These are phyloP conservation scores for Polia nebulosa DNA, from an alignment of 2,888 invertebrate species.

Conservation along the genomic window DNA sequence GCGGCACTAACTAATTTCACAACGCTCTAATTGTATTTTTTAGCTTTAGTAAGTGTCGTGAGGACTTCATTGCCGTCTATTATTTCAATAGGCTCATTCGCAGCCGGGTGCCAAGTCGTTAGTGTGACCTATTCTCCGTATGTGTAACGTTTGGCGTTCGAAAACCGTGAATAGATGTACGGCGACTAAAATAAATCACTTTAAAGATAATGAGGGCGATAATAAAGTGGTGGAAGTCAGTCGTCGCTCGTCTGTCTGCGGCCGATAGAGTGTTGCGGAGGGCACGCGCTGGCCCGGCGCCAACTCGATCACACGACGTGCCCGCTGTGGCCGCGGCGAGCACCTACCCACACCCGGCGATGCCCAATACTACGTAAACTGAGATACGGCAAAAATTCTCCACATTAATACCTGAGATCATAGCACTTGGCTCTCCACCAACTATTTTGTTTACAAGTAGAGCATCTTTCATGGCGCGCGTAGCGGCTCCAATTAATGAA, in stretches of 20 bases:
- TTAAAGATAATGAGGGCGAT: slow-evolving; percentile 89
- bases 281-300: slow-evolving; percentile 79
- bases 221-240: slow-evolving; percentile 87
- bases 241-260: slow-evolving; percentile 84
- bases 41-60: slow-evolving; percentile 76
- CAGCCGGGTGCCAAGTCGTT: slow-evolving; percentile 83
- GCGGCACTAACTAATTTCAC: slow-evolving; percentile 80
- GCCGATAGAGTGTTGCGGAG: slow-evolving; percentile 79
- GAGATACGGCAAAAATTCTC: slow-evolving; percentile 72
- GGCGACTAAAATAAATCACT: slow-evolving; percentile 88
- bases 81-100: slow-evolving; percentile 81
- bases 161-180: slow-evolving; percentile 79
- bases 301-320: slow-evolving; percentile 82
- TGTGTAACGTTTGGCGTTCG: slow-evolving; percentile 82
- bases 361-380: slow-evolving; percentile 73
- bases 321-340: slow-evolving; percentile 73
- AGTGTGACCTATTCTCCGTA: slow-evolving; percentile 83
- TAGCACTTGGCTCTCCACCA: slow-evolving; percentile 82
- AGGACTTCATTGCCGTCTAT: slow-evolving; percentile 83
- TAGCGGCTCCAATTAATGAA: slow-evolving; percentile 72
- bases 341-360: slow-evolving; percentile 75
- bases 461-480: slow-evolving; percentile 70
- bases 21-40: slow-evolving; percentile 80
- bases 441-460: slow-evolving; percentile 79
- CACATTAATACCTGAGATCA: slow-evolving; percentile 75